phyloP scores from a whole-genome alignment of 2,888 invertebrate species.

The Pristionchus maxplancki region DNA sequence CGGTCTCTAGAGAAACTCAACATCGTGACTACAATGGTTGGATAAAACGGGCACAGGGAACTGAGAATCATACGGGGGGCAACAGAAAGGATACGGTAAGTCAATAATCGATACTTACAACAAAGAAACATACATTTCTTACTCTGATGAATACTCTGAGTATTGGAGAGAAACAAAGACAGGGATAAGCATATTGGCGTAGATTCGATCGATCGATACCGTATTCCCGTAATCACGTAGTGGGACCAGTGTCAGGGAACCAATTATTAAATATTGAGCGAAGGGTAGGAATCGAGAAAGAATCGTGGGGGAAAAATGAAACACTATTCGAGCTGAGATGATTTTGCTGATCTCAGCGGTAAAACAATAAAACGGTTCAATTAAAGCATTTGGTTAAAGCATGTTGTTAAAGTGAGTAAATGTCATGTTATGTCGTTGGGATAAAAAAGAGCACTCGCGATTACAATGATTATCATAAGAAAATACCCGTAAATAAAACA shows the following conservation, averaged over 20 bases:
- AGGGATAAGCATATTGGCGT: conserved; percentile 31
- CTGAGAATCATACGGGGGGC: conserved; percentile 12
- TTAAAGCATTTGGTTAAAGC: background rate
- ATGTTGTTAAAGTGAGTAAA: conserved; percentile 9
- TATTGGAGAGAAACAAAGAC: background rate
- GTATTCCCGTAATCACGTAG: conserved; percentile 47
- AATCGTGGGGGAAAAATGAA: background rate
- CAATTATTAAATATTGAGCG: conserved; percentile 34
- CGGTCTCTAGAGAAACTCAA: background rate
- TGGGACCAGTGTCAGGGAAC: conserved; percentile 42
- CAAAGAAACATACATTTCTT: background rate
- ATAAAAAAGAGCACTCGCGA: background rate
- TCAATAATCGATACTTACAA: conserved; percentile 29
- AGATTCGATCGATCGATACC: conserved; percentile 47
- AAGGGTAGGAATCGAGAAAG: conserved; percentile 4
- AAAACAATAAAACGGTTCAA: background rate
- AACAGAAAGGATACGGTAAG: conserved; percentile 22
- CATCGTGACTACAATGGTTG: background rate
- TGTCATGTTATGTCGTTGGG: conserved; percentile 26
- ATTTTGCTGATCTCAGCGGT: background rate
- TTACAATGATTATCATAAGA: background rate
- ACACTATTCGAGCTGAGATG: conserved; percentile 7
- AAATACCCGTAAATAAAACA: conserved; percentile 39
- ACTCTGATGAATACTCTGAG: conserved; percentile 34
- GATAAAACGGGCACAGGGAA: conserved; percentile 42